phyloP scores from a whole-genome alignment of 2,113 vertebrate species.

The Bungarus multicinctus region DNA sequence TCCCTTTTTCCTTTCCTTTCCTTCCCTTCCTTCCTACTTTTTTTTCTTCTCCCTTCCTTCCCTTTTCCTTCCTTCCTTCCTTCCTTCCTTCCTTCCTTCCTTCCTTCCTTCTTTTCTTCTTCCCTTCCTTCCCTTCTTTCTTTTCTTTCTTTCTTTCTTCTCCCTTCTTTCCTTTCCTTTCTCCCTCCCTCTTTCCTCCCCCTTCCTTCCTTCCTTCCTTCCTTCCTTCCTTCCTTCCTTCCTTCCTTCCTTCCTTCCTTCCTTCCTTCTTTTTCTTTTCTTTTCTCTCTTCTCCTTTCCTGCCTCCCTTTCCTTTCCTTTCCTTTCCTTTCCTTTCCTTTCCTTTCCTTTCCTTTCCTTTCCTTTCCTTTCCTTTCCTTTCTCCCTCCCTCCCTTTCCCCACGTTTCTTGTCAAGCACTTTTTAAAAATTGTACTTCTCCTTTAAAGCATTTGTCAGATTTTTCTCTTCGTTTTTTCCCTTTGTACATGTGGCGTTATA shows the following conservation, averaged over 20 bases:
- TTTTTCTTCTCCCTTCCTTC: not conserved
- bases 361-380: no score
- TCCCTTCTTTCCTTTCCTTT: rapidly evolving
- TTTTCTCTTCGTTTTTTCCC: not conserved
- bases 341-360: no score
- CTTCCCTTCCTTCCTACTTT: not conserved
- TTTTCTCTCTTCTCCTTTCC: not conserved
- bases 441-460: not conserved
- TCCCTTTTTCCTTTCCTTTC: no score
- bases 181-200: no score
- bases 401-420: not conserved
- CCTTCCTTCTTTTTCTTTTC: not conserved
- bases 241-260: constrained; percentile 12
- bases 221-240: not conserved
- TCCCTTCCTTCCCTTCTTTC: rapidly evolving
- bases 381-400: not conserved
- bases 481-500: not conserved
- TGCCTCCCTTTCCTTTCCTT: not conserved
- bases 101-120: no score
- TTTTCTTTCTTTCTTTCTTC: no score
- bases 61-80: not conserved
- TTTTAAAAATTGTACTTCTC: not conserved
- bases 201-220: no score
- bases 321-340: no score
- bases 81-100: no score